Percentiles rank a stretch among this genome's conserved stretches.
These are phyloP conservation scores for Lysiphlebus fabarum DNA, from an alignment of 1,140 invertebrate species.

Conservation along the genomic window DNA sequence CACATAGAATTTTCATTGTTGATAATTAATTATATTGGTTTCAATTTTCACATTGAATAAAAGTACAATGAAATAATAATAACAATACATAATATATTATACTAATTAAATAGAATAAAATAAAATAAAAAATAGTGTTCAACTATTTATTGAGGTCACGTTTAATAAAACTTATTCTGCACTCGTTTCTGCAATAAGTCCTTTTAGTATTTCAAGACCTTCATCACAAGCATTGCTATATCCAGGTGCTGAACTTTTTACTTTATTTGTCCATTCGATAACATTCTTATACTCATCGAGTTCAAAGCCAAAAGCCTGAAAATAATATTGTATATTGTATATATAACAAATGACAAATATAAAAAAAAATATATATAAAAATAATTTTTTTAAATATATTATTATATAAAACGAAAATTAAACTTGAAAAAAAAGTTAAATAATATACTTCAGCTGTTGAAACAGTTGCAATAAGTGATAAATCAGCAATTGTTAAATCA, in stretches of 20 bases:
- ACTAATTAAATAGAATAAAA: too few species aligned
- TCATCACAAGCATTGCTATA: slow-evolving; percentile 70
- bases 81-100: too few species aligned
- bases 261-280: slow-evolving; percentile 65
- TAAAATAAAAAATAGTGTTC: too few species aligned
- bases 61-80: too few species aligned
- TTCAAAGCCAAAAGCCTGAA: slow-evolving; percentile 66
- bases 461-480: slow-evolving; percentile 38
- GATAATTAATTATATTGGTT: too few species aligned
- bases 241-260: slow-evolving; percentile 66
- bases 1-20: too few species aligned
- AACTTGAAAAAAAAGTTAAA: slow-evolving; percentile 18
- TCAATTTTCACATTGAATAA: too few species aligned
- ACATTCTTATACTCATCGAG: slow-evolving; percentile 68
- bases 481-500: slow-evolving; percentile 56
- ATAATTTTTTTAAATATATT: slow-evolving; percentile 5
- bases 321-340: slow-evolving; percentile 31
- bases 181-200: slow-evolving; percentile 21
- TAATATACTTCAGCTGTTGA: slow-evolving; percentile 45
- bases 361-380: slow-evolving; percentile 1
- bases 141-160: too few species aligned
- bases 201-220: slow-evolving; percentile 43
- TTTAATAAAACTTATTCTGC: slow-evolving; percentile 6
- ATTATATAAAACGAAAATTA: background rate
- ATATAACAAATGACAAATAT: background rate